Percentiles rank a stretch among this genome's conserved stretches.
These are phyloP conservation scores for Oostethus manadensis DNA, from an alignment of 2,113 vertebrate genomes.

Conservation along the genomic window DNA sequence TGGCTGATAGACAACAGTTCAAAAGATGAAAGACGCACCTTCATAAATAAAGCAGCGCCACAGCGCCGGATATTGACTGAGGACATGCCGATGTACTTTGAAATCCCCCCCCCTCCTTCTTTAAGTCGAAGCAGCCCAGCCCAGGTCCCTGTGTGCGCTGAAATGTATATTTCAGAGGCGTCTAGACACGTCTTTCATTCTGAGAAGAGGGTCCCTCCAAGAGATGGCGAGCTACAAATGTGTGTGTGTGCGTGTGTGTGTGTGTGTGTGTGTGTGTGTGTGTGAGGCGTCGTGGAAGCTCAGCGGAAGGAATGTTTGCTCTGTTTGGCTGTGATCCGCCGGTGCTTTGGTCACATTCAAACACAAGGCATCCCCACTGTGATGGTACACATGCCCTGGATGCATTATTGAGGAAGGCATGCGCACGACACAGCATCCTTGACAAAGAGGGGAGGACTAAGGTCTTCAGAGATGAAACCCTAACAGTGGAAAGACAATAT, in stretches of 20 bases:
- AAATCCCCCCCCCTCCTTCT: conserved; percentile 67
- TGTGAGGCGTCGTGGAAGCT: conserved; percentile 49
- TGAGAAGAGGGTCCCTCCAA: conserved; percentile 65
- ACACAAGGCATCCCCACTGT: conserved; percentile 39
- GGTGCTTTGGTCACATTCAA: conserved; percentile 58
- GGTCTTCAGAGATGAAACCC: conserved; percentile 44
- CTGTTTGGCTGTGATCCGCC: conserved; percentile 57
- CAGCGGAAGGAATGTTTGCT: conserved; percentile 47
- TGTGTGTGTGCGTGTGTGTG: conserved; percentile 3
- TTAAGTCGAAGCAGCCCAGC: conserved; percentile 68
- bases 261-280: conserved; percentile 3
- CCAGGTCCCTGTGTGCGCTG: conserved; percentile 62
- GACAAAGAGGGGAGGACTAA: conserved; percentile 49
- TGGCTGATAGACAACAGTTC: conserved; percentile 73
- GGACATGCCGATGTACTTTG: conserved; percentile 73
- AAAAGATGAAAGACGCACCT: conserved; percentile 72
- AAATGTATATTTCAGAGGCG: conserved; percentile 77
- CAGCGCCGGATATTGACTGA: conserved; percentile 75
- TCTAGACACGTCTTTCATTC: conserved; percentile 77
- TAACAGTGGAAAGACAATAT: conserved; percentile 30
- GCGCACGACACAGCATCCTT: conserved; percentile 51
- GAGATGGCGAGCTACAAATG: conserved; percentile 29
- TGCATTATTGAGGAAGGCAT: conserved; percentile 63
- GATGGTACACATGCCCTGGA: conserved; percentile 57
- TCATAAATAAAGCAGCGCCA: conserved; percentile 76